A percentile compares a stretch with the other conserved stretches of the same genome.
Evolutionary conservation across 2,797 vertebrate species (phyloP).

Genomic region (Lemur catta): DNA sequence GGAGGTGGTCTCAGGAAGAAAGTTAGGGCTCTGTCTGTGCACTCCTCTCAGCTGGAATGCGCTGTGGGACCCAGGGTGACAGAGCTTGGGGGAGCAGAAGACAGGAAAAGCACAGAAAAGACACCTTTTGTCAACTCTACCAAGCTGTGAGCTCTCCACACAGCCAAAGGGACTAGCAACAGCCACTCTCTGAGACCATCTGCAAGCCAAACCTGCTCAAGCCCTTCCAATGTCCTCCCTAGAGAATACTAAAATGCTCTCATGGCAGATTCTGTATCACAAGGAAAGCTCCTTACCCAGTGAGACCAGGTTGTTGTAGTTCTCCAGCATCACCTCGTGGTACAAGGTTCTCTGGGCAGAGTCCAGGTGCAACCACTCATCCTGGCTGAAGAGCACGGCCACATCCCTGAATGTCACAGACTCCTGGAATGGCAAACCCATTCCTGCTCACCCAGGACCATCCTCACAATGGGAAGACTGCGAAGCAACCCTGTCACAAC

Average conservation of each 20-base stretch:
- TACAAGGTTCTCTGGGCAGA: constrained; percentile 77
- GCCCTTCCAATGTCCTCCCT: neutral
- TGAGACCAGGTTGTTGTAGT: constrained; percentile 78
- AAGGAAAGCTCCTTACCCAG: constrained; percentile 73
- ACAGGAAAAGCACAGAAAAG: neutral
- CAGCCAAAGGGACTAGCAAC: neutral
- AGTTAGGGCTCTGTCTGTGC: neutral
- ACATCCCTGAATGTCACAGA: constrained; percentile 64
- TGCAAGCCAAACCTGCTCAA: neutral
- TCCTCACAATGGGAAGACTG: neutral
- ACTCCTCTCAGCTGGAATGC: neutral
- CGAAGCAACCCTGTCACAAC: neutral
- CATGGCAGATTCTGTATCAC: neutral
- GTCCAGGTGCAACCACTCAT: constrained; percentile 75
- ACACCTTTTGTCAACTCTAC: neutral
- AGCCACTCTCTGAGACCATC: neutral
- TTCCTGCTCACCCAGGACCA: neutral
- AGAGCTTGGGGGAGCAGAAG: neutral
- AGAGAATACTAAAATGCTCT: neutral
- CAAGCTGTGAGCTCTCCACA: neutral
- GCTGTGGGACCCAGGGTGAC: neutral
- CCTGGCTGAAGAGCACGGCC: constrained; percentile 67
- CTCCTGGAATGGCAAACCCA: constrained; percentile 63
- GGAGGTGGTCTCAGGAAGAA: neutral
- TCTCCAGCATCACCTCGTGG: constrained; percentile 83